Base-by-base conservation (phyloP, 1,140 invertebrate species). In the Lepidurus apus region DNA sequence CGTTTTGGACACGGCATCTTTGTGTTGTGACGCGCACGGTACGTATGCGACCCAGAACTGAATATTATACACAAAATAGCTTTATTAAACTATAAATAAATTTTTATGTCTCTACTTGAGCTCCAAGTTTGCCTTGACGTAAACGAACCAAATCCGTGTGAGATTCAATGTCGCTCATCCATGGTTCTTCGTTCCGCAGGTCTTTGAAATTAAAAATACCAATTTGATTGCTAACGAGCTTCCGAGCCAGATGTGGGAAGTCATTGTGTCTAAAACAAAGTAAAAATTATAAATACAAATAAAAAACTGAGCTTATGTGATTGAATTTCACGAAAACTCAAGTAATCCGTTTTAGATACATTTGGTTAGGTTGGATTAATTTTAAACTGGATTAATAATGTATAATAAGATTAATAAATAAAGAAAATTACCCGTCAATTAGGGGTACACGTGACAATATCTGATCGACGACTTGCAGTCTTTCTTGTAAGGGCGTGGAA, bases 101-200 rank as follows among this genome's bases (percentile, higher is more conserved):
- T 74, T 74, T 47, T 74, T 17, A 9, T 7, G 42, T 42, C 43
- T 82, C 85, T 85, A 96, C 94, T 88, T 95, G 94, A 74, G 92
- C 94, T 73, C 93, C 94, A 75, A 96, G 89, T 81, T 91, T 89
- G 74, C 95, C 95, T 81, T 91, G 87, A 81, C 90, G 88, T 78
- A 97, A 86, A 83, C 94, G 88, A 74, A 92, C 92, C 81, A 97
- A 91, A 85, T 97, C 95, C 1, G 95, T 96, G 82, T 96, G 94
- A 81, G 93, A 93, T 90, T 92, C 93, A 82, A 89, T 89, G 83
- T 90, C 92, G 80, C 88, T 88, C 73, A 91, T 90, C 93, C 93
- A 95, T 78, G 93, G 91, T 79, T 93, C 90, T 73, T 92, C 88
- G 65, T 88, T 86, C 77, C 89, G 89, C 44, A 96, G 87, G 82